Evolutionary conservation across 2,113 vertebrate species (phyloP).

Genomic region (Circaetus gallicus): DNA sequence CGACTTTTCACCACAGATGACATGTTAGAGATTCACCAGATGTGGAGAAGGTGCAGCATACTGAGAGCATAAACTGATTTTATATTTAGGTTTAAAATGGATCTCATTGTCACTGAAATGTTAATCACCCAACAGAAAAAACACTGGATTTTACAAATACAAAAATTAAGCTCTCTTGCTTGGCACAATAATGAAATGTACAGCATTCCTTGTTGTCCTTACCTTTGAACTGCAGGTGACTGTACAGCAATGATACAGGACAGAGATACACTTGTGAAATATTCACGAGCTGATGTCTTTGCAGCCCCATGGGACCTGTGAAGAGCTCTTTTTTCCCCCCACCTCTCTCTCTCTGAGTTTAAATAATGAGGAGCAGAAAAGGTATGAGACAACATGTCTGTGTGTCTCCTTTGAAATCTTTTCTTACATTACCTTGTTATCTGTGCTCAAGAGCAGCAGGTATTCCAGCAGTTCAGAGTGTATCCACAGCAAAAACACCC

Average conservation of each 20-base stretch:
- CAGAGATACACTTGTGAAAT: constrained; percentile 66
- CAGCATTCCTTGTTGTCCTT: constrained; percentile 26
- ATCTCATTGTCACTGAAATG: background rate
- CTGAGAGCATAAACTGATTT: background rate
- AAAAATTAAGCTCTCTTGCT: background rate
- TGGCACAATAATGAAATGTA: background rate
- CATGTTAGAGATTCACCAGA: background rate
- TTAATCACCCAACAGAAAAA: background rate
- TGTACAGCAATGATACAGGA: constrained; percentile 48
- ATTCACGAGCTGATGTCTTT: constrained; percentile 63
- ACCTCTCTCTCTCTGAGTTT: constrained; percentile 61
- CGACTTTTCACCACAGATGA: background rate
- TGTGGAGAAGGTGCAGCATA: background rate
- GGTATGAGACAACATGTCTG: constrained; percentile 51
- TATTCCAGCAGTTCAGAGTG: constrained; percentile 22
- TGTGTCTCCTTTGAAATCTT: constrained; percentile 63
- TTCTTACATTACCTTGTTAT: constrained; percentile 62
- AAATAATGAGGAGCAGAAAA: constrained; percentile 66
- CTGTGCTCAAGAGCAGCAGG: constrained; percentile 49
- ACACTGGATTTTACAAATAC: background rate
- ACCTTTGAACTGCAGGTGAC: constrained; percentile 60
- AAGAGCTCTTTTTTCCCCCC: constrained; percentile 53
- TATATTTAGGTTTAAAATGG: background rate
- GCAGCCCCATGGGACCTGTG: constrained; percentile 60
- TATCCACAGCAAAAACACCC: constrained; percentile 19